Conservation (phyloP, 2,888 invertebrate species). For the Rambutsinella grinnellia region DNA sequence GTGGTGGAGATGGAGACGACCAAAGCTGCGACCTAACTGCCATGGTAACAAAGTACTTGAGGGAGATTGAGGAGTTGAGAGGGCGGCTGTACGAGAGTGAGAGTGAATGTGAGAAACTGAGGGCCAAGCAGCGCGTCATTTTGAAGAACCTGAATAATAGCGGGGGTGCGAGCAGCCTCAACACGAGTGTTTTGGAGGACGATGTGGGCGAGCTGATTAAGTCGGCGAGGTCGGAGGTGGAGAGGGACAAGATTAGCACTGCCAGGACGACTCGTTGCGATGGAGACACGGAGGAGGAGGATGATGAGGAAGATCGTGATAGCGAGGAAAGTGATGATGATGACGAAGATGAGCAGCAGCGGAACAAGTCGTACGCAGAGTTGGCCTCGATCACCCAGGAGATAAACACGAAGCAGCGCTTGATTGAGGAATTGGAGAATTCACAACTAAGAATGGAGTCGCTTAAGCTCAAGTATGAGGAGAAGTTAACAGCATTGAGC, state of each 20-base stretch:
- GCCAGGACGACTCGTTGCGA: slow-evolving; percentile 50
- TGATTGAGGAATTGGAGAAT: slow-evolving; percentile 93
- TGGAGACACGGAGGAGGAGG: slow-evolving; percentile 67
- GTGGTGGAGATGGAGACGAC: slow-evolving; percentile 67
- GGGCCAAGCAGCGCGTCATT: slow-evolving; percentile 70
- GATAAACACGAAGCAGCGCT: slow-evolving; percentile 93
- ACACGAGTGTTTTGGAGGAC: neutral
- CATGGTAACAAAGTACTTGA: slow-evolving; percentile 85
- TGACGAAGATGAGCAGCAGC: slow-evolving; percentile 52
- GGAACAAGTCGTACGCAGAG: slow-evolving; percentile 81
- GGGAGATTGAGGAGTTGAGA: slow-evolving; percentile 91
- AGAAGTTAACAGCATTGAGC: slow-evolving; percentile 87
- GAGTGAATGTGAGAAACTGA: slow-evolving; percentile 78
- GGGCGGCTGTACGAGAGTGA: slow-evolving; percentile 91
- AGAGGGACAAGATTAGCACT: slow-evolving; percentile 26
- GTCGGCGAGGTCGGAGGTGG: slow-evolving; percentile 21
- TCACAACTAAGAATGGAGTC: slow-evolving; percentile 88
- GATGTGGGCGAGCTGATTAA: neutral
- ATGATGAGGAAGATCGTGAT: slow-evolving; percentile 65
- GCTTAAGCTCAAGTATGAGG: slow-evolving; percentile 92
- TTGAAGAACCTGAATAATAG: slow-evolving; percentile 18
- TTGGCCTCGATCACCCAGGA: slow-evolving; percentile 91
- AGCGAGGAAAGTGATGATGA: slow-evolving; percentile 70
- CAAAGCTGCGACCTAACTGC: slow-evolving; percentile 74
- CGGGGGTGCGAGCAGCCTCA: too few species aligned